Evolutionary conservation across 2,888 invertebrate genomes (phyloP).

Genomic region (Psylliodes chrysocephalus): DNA sequence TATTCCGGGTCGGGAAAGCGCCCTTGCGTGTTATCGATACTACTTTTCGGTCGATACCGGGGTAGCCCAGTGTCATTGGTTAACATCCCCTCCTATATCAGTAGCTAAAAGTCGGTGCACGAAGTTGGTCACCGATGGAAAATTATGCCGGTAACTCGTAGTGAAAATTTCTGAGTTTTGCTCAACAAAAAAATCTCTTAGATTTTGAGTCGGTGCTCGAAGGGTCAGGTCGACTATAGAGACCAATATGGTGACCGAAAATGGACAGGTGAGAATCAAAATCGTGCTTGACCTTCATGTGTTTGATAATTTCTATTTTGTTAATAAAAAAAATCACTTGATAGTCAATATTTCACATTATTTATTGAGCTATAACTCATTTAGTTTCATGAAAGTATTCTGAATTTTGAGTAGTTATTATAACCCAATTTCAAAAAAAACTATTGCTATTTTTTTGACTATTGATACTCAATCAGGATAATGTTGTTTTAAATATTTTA

Average conservation of each 20-base stretch:
- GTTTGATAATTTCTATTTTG: no score
- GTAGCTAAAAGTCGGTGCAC: slow-evolving; percentile 54
- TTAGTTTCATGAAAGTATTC: no score
- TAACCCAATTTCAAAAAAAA: no score
- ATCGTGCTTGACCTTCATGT: slow-evolving; percentile 18
- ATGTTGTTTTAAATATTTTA: no score
- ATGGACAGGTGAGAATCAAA: slow-evolving; percentile 59
- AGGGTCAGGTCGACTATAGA: slow-evolving; percentile 28
- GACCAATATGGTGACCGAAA: slow-evolving; percentile 61
- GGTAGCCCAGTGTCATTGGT: slow-evolving; percentile 60
- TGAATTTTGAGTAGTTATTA: no score
- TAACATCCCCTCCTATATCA: slow-evolving; percentile 51
- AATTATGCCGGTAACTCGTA: slow-evolving; percentile 55
- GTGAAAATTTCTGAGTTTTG: slow-evolving; percentile 47
- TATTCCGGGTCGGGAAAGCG: slow-evolving; percentile 23
- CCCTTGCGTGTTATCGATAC: slow-evolving; percentile 54
- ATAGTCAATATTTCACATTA: no score
- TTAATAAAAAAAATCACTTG: no score
- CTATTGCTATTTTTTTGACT: no score
- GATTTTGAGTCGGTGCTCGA: slow-evolving; percentile 28
- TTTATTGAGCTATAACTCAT: no score
- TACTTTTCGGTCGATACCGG: slow-evolving; percentile 63
- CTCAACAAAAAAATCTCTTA: slow-evolving; percentile 35
- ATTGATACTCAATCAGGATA: no score
- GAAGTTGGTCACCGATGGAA: slow-evolving; percentile 43